Evolutionary conservation across 2,113 vertebrate species (phyloP).

Genomic region (Toxotes jaculatrix): DNA sequence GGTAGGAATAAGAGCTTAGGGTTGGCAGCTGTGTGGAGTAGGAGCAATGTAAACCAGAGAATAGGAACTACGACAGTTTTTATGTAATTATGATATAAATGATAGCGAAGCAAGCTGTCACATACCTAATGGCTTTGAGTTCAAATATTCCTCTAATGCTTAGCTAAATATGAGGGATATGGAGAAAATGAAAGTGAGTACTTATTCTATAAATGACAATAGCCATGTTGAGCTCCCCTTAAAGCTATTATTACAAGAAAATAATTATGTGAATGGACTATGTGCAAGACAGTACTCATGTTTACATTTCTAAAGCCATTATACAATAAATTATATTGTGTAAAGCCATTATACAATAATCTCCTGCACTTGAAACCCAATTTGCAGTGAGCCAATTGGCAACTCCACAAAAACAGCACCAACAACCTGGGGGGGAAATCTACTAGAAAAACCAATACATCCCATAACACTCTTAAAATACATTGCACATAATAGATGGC

Average conservation of each 20-base stretch:
- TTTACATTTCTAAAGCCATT: constrained; percentile 21
- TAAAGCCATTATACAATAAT: constrained; percentile 4
- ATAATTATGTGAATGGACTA: neutral
- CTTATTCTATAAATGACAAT: neutral
- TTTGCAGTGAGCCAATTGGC: constrained; percentile 30
- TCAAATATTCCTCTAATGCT: neutral
- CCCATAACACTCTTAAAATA: neutral
- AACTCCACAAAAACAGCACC: constrained; percentile 28
- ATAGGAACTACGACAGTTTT: neutral
- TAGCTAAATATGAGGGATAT: neutral
- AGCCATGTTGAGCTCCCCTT: neutral
- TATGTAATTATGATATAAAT: neutral
- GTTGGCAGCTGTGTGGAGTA: neutral
- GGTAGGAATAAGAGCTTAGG: neutral
- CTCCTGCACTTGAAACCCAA: constrained; percentile 5
- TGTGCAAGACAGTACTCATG: neutral
- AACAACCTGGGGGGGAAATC: constrained; percentile 13
- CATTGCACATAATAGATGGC: neutral
- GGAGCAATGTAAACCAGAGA: neutral
- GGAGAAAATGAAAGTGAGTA: neutral
- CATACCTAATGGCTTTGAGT: neutral
- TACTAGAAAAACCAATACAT: constrained; percentile 1
- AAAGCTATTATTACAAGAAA: constrained; percentile 8
- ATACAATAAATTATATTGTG: constrained; percentile 10
- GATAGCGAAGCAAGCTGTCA: neutral